A percentile compares a stretch with the other conserved stretches of the same genome.
Evolutionary conservation across 2,888 invertebrate genomes (phyloP).

Genomic region (Incurvaria masculella): DNA sequence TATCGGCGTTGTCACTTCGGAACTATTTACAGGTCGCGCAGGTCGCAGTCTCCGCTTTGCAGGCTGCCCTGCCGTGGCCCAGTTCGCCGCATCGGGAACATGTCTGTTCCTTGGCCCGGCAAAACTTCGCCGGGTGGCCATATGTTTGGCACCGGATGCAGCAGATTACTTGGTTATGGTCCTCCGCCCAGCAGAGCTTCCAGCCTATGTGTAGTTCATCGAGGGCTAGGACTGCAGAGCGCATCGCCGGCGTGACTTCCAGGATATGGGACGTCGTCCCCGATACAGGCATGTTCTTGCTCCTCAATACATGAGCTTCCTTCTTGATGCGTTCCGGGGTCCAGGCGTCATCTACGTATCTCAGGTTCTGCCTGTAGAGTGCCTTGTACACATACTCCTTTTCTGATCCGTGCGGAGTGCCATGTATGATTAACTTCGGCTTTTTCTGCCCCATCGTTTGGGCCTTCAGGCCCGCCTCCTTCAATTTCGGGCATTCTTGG

Average conservation of each 20-base stretch:
- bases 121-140: neutral
- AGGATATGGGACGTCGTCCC: slow-evolving; percentile 6
- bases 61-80: too few species aligned
- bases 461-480: neutral
- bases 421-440: neutral
- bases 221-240: neutral
- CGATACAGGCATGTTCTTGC: neutral
- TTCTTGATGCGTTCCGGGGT: neutral
- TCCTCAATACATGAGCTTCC: neutral
- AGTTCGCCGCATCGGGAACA: too few species aligned
- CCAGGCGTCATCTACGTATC: too few species aligned
- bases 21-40: too few species aligned
- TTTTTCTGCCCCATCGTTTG: neutral
- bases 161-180: neutral
- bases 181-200: neutral
- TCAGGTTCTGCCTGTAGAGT: neutral
- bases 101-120: too few species aligned
- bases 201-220: slow-evolving; percentile 9
- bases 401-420: neutral
- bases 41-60: too few species aligned
- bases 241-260: slow-evolving; percentile 8
- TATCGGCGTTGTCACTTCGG: too few species aligned
- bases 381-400: neutral
- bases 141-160: neutral
- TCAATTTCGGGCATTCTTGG: neutral